A percentile compares a stretch with the other conserved stretches of the same genome.
Evolutionary conservation across 2,797 vertebrate genomes (phyloP).

Genomic region (Coreius guichenoti): DNA sequence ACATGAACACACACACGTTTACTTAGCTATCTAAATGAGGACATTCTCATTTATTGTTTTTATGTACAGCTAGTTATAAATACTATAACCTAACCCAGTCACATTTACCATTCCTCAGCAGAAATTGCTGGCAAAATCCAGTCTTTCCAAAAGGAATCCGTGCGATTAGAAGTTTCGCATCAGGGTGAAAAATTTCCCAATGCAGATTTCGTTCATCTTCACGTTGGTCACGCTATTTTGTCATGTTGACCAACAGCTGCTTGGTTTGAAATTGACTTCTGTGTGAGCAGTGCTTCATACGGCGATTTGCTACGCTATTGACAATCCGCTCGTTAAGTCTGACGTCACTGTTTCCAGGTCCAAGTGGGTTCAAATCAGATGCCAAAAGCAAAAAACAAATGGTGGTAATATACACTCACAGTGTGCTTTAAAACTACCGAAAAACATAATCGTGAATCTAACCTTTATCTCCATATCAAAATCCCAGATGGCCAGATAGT

Average conservation of each 20-base stretch:
- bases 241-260: neutral
- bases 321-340: neutral
- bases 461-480: neutral
- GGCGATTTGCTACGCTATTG: neutral
- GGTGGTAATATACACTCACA: neutral
- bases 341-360: neutral
- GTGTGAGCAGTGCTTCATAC: neutral
- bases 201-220: neutral
- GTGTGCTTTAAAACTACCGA: neutral
- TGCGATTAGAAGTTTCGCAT: neutral
- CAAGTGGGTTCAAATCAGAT: neutral
- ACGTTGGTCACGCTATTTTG: neutral
- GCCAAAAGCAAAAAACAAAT: neutral
- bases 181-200: neutral
- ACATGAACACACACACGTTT: neutral
- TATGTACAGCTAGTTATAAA: neutral
- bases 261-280: neutral
- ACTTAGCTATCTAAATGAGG: neutral
- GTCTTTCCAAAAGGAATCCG: neutral
- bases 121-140: neutral
- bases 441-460: neutral
- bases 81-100: neutral
- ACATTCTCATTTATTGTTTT: neutral
- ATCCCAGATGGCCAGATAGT: neutral
- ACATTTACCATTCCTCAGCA: neutral